Evolutionary conservation across 2,797 vertebrate genomes (phyloP).

Genomic region (Danionella dracula): DNA sequence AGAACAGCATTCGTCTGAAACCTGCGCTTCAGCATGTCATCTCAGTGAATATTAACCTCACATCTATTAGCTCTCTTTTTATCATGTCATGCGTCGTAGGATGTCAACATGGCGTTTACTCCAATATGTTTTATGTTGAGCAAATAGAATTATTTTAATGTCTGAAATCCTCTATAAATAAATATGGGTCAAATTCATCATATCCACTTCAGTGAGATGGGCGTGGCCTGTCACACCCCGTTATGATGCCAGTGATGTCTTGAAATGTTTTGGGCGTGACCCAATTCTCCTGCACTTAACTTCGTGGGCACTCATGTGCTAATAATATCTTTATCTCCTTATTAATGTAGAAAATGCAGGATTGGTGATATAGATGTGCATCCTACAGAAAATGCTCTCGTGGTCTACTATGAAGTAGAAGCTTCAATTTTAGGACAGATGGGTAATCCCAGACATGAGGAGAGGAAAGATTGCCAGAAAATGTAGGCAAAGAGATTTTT

Average conservation of each 20-base stretch:
- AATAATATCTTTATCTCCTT: not conserved
- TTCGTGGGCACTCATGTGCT: not conserved
- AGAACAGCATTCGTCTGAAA: conserved; percentile 19
- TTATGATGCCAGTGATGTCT: not conserved
- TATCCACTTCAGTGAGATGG: not conserved
- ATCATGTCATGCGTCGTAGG: not conserved
- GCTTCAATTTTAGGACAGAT: conserved; percentile 82
- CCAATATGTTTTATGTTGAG: not conserved
- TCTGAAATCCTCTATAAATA: not conserved
- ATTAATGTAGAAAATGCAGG: conserved; percentile 77
- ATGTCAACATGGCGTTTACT: no score
- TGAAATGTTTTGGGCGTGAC: not conserved
- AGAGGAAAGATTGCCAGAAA: conserved; percentile 91
- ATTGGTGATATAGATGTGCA: conserved; percentile 88
- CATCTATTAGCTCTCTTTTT: not conserved
- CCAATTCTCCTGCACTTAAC: not conserved
- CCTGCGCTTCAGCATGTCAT: not conserved
- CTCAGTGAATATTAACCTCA: not conserved
- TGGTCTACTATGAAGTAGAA: conserved; percentile 93
- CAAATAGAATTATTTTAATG: not conserved
- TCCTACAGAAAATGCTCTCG: conserved; percentile 86
- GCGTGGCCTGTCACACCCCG: conserved; percentile 19
- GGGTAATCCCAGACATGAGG: conserved; percentile 79
- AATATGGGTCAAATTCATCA: conserved; percentile 11
- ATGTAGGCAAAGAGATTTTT: conserved; percentile 68